These are phyloP conservation scores for Dromius quadrimaculatus DNA, from an alignment of 2,888 invertebrate genomes.

Conservation along the genomic window DNA sequence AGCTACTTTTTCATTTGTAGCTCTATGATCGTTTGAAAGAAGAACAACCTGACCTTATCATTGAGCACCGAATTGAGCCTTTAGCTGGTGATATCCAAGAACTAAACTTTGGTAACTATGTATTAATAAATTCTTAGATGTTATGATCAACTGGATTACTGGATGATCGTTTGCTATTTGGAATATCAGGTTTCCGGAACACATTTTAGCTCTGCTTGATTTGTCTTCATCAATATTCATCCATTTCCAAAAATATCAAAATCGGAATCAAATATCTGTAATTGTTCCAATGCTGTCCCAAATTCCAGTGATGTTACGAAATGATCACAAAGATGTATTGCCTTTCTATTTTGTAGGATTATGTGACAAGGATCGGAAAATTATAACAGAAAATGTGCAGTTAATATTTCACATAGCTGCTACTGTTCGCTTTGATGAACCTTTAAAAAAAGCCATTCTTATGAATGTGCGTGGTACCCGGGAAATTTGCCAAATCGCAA, in stretches of 20 bases:
- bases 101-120: conserved; percentile 26
- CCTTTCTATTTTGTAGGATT: neutral
- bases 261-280: neutral
- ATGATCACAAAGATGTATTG: no score
- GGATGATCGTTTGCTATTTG: no score
- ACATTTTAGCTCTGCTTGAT: no score
- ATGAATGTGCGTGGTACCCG: conserved; percentile 71
- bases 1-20: no score
- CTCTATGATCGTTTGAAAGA: conserved; percentile 4
- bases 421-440: conserved; percentile 72
- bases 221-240: no score
- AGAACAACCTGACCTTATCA: conserved; percentile 12
- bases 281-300: neutral
- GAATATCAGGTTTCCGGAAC: no score
- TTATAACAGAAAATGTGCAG: conserved; percentile 59
- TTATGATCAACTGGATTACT: no score
- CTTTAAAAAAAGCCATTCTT: conserved; percentile 69
- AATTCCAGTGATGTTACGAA: neutral
- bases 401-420: conserved; percentile 74
- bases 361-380: neutral
- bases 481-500: conserved; percentile 68
- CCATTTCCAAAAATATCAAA: no score
- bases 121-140: no score
- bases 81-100: conserved; percentile 7
- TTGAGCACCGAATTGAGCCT: conserved; percentile 10